Percentiles rank a stretch among this genome's conserved stretches.
Conservation (phyloP, 2,113 vertebrate genomes). For the Kryptolebias marmoratus region DNA sequence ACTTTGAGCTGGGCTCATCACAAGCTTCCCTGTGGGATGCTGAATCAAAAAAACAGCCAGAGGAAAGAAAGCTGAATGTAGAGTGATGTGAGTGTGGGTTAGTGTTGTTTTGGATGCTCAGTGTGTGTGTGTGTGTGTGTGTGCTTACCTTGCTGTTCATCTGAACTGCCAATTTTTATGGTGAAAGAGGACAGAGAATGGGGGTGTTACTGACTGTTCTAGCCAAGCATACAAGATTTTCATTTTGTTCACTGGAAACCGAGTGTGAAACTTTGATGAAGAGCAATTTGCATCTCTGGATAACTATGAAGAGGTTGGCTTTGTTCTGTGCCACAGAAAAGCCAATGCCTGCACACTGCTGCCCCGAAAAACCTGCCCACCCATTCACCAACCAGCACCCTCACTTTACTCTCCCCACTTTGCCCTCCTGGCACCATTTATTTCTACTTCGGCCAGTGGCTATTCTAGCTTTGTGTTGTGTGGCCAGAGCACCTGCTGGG, state of each 20-base stretch:
- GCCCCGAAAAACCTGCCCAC: slow-evolving; percentile 56
- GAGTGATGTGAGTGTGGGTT: slow-evolving; percentile 15
- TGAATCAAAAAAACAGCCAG: slow-evolving; percentile 62
- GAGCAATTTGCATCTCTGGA: slow-evolving; percentile 81
- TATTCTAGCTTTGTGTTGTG: slow-evolving; percentile 67
- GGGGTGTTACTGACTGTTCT: slow-evolving; percentile 56
- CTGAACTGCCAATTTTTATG: slow-evolving; percentile 48
- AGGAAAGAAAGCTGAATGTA: slow-evolving; percentile 41
- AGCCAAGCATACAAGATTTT: slow-evolving; percentile 60
- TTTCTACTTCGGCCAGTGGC: slow-evolving; percentile 46
- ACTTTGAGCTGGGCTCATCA: slow-evolving; percentile 61
- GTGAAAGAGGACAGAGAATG: slow-evolving; percentile 52
- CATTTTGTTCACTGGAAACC: slow-evolving; percentile 75
- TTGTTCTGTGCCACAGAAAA: slow-evolving; percentile 69
- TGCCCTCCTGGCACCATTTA: slow-evolving; percentile 62
- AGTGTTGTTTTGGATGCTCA: slow-evolving; percentile 10
- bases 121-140: slow-evolving; percentile 32
- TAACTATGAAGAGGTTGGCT: slow-evolving; percentile 72
- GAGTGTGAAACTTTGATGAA: slow-evolving; percentile 80
- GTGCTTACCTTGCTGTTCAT: slow-evolving; percentile 58
- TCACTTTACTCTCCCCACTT: slow-evolving; percentile 61
- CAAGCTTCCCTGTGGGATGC: slow-evolving; percentile 51
- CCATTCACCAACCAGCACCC: slow-evolving; percentile 52
- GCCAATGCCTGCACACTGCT: slow-evolving; percentile 62
- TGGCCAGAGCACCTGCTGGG: slow-evolving; percentile 76